These are phyloP conservation scores for Bellardia bayeri DNA, from an alignment of 2,888 invertebrate species.

Conservation along the genomic window DNA sequence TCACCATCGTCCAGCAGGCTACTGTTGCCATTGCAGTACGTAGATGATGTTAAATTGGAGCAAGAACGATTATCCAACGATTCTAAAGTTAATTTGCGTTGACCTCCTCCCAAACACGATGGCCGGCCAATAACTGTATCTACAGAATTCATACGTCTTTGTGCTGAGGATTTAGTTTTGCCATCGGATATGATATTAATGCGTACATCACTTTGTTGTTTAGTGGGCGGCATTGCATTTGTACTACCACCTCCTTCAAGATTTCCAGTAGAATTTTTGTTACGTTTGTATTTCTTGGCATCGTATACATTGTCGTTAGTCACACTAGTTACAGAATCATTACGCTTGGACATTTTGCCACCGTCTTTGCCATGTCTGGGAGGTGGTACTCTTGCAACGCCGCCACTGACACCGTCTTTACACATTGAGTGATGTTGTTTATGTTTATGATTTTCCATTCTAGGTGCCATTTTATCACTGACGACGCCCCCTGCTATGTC, in stretches of 20 bases:
- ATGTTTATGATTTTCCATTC: constrained; percentile 51
- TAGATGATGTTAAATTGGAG: constrained; percentile 83
- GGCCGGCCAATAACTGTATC: constrained; percentile 36
- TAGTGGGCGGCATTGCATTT: constrained; percentile 21
- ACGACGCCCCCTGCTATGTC: background rate
- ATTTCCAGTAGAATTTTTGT: constrained; percentile 69
- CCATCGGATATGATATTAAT: constrained; percentile 82
- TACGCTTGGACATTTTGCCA: constrained; percentile 44
- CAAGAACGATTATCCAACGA: constrained; percentile 81
- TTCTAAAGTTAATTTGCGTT: constrained; percentile 77
- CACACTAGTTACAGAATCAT: constrained; percentile 1
- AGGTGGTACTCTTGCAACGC: constrained; percentile 44
- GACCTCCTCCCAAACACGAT: constrained; percentile 47
- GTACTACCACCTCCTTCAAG: background rate
- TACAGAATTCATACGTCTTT: constrained; percentile 49
- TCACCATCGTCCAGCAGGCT: constrained; percentile 79
- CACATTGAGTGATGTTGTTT: constrained; percentile 60
- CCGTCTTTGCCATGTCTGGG: constrained; percentile 52
- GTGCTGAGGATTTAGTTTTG: constrained; percentile 71
- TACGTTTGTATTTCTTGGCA: constrained; percentile 68
- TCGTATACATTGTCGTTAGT: constrained; percentile 35
- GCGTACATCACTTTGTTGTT: constrained; percentile 77
- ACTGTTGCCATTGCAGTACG: constrained; percentile 81
- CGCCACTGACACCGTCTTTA: constrained; percentile 20
- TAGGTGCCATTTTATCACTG: constrained; percentile 55